Base-by-base conservation (phyloP, 1,140 invertebrate genomes). In the Tribolium castaneum region DNA sequence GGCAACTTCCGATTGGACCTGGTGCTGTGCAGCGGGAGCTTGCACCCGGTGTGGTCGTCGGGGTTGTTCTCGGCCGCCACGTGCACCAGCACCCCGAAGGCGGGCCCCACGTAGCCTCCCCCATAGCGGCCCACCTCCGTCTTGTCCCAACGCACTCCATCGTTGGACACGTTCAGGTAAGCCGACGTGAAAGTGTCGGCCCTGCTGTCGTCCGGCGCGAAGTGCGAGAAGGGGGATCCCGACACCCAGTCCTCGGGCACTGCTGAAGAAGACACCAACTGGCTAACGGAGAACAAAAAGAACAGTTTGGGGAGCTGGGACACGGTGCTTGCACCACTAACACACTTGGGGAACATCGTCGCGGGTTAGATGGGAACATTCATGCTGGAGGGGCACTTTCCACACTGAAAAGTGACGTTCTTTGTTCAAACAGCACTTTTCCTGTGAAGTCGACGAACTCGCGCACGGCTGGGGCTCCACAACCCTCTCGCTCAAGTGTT, bases 61-160 rank as follows among this genome's bases (percentile, higher is more conserved):
- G 88, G 85, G 12, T 88, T 87, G 3, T 85, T 87, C 5, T 87
- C 79, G 0, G 89, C 89, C 9, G 88, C 87, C 0, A 93, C 90
- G 49, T 93, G 91, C 0, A 93, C 86, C 5, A 93, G 81, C 9
- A 88, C 75, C 0, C 92, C 94, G 51, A 80, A 89, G 7, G 90
- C 91, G 81, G 85, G 88, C 74, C 86, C 90, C 75, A 94, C 88
- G 82, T 87, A 89, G 0, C 92, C 92, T 78, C 91, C 91, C 13
- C 93, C 92, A 82, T 91, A 94, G 81, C 92, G 92, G 3, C 92
- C 94, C 30, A 90, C 90, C 83, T 93, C 90, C 16, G 87, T 85
- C 10, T 87, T 84, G 59, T 90, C 85, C 82, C 83, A 84, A 14
- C 83, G 77, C 82, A 80, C 83, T 1, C 77, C 70, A 49, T 85